Base-by-base conservation (phyloP, 2,888 invertebrate species). In the Eupithecia insigniata region DNA sequence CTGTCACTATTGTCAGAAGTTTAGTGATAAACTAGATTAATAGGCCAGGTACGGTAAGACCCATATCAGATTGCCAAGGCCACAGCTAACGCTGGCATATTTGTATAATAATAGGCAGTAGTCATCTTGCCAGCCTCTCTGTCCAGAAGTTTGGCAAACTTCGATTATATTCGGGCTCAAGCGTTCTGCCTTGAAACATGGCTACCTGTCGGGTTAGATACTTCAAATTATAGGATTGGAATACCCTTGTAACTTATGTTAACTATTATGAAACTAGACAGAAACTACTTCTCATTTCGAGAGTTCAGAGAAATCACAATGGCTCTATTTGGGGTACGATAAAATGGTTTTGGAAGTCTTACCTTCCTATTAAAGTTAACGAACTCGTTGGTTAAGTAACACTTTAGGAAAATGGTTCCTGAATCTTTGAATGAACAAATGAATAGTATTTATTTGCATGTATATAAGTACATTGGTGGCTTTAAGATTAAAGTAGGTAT, bases 121-220 rank as follows among this genome's bases (percentile, higher is more conserved):
- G 28, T 61, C 36, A 64, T 74, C 69, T 79, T 87, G 80, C 84
- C 85, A 87, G 85, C 89, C 89, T 79, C 88, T 83, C 83, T 84
- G 80, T 81, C 85, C 79, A 77, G 84, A 90, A 89, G 85, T 90
- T 87, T 80, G 81, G 84, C 77, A 84, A 91, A 91, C 89, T 92
- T 90, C 84, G 85, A 87, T 86, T 86, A 89, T 84, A 86, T 62
- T 87, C 82, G 84, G 81, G 80, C 82, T 85, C 80, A 84, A 79
- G 83, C 89, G 84, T 83, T 88, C 88, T 90, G 87, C 89, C 90
- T 88, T 92, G 89, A 92, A 92, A 92, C 92, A 90, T 90, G 86
- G 83, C 79, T 82, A 83, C 77, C 82, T 82, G 76, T 70, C 77
- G 80, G 82, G 80, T 79, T 77, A 80, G 67, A 81, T 75, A 78